phyloP scores from a whole-genome alignment of 2,888 invertebrate species.

The Cyaniris semiargus region DNA sequence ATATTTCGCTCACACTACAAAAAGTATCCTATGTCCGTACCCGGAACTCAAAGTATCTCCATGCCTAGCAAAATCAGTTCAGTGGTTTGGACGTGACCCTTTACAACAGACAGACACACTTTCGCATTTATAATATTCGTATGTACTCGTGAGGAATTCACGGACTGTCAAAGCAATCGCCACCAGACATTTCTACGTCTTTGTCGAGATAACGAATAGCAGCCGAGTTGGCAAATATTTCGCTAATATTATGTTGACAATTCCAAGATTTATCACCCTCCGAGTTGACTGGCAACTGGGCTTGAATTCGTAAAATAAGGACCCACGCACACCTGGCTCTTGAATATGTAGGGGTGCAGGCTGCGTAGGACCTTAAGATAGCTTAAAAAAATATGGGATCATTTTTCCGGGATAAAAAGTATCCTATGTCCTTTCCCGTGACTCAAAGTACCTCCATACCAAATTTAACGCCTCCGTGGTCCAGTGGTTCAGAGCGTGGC shows the following conservation, averaged over 20 bases:
- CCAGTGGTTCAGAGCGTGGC: too few relatives aligned
- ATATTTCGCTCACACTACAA: too few relatives aligned
- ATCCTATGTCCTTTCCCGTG: too few relatives aligned
- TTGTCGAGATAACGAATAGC: slow-evolving; percentile 18
- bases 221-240: slow-evolving; percentile 42
- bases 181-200: slow-evolving; percentile 5
- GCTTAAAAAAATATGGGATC: background rate
- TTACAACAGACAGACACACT: too few relatives aligned
- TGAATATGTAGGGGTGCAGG: background rate
- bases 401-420: too few relatives aligned
- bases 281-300: slow-evolving; percentile 53
- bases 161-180: slow-evolving; percentile 7
- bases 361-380: background rate
- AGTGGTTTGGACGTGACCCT: too few relatives aligned
- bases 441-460: too few relatives aligned
- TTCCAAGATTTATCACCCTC: slow-evolving; percentile 69
- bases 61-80: too few relatives aligned
- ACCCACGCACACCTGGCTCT: background rate
- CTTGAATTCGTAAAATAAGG: slow-evolving; percentile 51
- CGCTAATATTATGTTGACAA: slow-evolving; percentile 52
- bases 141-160: background rate
- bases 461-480: too few relatives aligned
- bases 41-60: too few relatives aligned
- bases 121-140: too few relatives aligned
- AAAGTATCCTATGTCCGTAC: too few relatives aligned